Conservation (phyloP, 1,140 invertebrate species). For the Pygmarrhopalites habei region DNA sequence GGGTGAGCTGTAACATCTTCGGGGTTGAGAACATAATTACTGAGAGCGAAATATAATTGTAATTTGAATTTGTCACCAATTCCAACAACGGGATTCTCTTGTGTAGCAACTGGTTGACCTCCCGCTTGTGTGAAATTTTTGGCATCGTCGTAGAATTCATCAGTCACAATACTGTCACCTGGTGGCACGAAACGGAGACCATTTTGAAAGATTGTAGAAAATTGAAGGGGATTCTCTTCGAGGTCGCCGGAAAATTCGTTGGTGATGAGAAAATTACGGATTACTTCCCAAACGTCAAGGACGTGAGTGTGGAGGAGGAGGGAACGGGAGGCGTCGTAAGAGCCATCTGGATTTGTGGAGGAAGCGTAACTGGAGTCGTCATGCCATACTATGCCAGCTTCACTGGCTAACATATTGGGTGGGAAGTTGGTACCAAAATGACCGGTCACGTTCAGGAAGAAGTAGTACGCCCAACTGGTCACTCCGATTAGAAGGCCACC, state of each 20-base stretch:
- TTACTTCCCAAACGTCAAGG: neutral
- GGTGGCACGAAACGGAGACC: neutral
- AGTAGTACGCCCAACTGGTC: conserved; percentile 1
- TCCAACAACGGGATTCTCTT: neutral
- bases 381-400: neutral
- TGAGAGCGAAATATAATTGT: neutral
- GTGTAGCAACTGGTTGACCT: neutral
- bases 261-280: neutral
- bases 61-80: neutral
- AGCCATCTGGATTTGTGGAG: neutral
- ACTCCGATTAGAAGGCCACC: neutral
- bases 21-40: neutral
- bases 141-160: neutral
- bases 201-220: neutral
- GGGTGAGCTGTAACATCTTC: conserved; percentile 5
- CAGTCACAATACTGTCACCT: neutral
- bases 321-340: neutral
- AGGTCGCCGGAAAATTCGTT: neutral
- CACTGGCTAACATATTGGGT: neutral
- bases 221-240: neutral
- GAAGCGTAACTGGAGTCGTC: neutral
- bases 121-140: neutral
- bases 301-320: neutral
- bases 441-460: neutral
- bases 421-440: neutral